A percentile compares a stretch with the other conserved stretches of the same genome.
Evolutionary conservation across 2,888 invertebrate species (phyloP).

Genomic region (Cryptus viduatorius): DNA sequence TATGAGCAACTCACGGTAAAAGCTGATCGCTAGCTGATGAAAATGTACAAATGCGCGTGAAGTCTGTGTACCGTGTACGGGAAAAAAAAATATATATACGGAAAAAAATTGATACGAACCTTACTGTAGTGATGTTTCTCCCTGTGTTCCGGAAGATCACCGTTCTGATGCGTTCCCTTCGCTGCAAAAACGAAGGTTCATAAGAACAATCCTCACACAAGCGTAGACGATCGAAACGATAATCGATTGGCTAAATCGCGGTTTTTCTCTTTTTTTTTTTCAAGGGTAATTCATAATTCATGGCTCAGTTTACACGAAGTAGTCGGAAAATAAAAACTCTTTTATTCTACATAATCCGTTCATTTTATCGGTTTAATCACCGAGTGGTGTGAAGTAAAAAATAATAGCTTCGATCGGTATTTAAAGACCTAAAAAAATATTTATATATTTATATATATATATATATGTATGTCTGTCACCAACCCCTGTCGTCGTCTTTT

Average conservation of each 20-base stretch:
- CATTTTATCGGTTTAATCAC: constrained; percentile 43
- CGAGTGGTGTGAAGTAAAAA: constrained; percentile 47
- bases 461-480: constrained; percentile 65
- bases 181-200: constrained; percentile 82
- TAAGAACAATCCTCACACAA: constrained; percentile 52
- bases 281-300: constrained; percentile 51
- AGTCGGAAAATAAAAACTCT: constrained; percentile 57
- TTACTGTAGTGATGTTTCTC: constrained; percentile 92
- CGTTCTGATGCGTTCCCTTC: constrained; percentile 91
- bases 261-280: constrained; percentile 12
- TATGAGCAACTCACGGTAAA: constrained; percentile 25
- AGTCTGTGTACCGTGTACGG: constrained; percentile 58
- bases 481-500: constrained; percentile 93
- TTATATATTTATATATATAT: not conserved
- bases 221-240: constrained; percentile 48
- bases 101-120: constrained; percentile 85
- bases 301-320: constrained; percentile 30
- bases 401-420: constrained; percentile 46
- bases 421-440: constrained; percentile 43
- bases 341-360: constrained; percentile 54
- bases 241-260: constrained; percentile 47
- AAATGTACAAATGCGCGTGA: constrained; percentile 48
- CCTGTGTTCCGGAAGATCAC: constrained; percentile 89
- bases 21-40: constrained; percentile 39
- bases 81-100: constrained; percentile 41